These are phyloP conservation scores for Macrotrachela quadricornifera DNA, from an alignment of 1,140 invertebrate genomes.

Conservation along the genomic window DNA sequence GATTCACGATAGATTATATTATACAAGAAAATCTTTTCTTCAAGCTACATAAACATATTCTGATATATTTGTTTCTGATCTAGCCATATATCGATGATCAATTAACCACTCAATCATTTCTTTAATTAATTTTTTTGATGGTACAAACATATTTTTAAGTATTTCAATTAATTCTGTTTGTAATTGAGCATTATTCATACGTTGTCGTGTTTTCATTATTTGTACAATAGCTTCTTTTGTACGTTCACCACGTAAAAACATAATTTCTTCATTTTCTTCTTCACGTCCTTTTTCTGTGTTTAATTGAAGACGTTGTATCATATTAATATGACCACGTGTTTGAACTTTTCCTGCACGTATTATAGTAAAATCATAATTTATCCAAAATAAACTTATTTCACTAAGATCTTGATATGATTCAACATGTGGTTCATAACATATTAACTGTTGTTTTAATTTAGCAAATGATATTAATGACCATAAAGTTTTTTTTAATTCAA, in stretches of 20 bases:
- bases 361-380: constrained; percentile 70
- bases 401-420: constrained; percentile 74
- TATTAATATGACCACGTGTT: constrained; percentile 74
- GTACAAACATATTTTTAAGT: constrained; percentile 94
- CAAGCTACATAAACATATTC: constrained; percentile 92
- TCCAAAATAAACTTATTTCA: constrained; percentile 75
- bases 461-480: constrained; percentile 93
- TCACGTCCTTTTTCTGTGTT: constrained; percentile 74
- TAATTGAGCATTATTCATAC: constrained; percentile 70
- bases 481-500: constrained; percentile 76
- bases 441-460: constrained; percentile 73
- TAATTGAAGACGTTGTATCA: constrained; percentile 74
- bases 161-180: constrained; percentile 92
- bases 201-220: constrained; percentile 90
- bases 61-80: constrained; percentile 90
- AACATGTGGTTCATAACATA: constrained; percentile 53
- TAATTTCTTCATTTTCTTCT: constrained; percentile 88
- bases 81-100: constrained; percentile 85
- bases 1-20: too few species aligned
- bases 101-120: constrained; percentile 98
- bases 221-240: constrained; percentile 75
- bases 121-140: constrained; percentile 96
- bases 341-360: constrained; percentile 62
- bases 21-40: neutral
- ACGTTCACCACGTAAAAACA: constrained; percentile 43